phyloP scores from a whole-genome alignment of 2,888 invertebrate genomes.

The Eristalis pertinax region DNA sequence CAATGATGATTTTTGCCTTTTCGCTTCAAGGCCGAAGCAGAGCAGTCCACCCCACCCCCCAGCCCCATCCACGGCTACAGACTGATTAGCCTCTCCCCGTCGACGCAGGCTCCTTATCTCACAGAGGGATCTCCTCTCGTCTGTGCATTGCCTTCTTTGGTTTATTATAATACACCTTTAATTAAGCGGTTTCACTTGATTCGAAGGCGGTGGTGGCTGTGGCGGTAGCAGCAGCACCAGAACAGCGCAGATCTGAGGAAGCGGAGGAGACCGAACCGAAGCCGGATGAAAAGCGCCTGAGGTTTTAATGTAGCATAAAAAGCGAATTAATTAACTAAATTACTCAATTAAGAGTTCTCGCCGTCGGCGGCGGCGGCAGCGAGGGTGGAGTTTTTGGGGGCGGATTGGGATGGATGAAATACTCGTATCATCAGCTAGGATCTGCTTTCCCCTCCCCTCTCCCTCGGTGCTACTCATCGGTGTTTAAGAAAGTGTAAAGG shows the following conservation, averaged over 20 bases:
- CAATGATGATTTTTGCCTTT: slow-evolving; percentile 70
- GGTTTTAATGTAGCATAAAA: slow-evolving; percentile 72
- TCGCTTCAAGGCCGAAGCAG: slow-evolving; percentile 45
- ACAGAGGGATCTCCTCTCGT: slow-evolving; percentile 13
- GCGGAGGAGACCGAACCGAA: not conserved
- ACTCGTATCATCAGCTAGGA: slow-evolving; percentile 35
- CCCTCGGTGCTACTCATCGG: slow-evolving; percentile 28
- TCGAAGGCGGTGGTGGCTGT: slow-evolving; percentile 19
- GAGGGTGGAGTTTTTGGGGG: slow-evolving; percentile 12
- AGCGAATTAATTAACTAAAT: slow-evolving; percentile 72
- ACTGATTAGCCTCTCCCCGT: slow-evolving; percentile 17
- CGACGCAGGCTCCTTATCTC: slow-evolving; percentile 20
- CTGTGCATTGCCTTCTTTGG: slow-evolving; percentile 62
- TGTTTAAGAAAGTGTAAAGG: slow-evolving; percentile 62
- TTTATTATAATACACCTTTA: slow-evolving; percentile 72
- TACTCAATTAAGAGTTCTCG: slow-evolving; percentile 69
- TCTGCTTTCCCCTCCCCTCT: not conserved
- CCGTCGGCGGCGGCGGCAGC: not conserved
- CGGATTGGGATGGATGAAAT: not conserved
- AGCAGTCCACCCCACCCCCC: not conserved
- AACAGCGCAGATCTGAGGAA: not conserved
- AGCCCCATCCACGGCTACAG: not conserved
- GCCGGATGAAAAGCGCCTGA: slow-evolving; percentile 59
- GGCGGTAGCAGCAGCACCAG: not conserved
- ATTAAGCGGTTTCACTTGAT: slow-evolving; percentile 66